Evolutionary conservation across 2,888 invertebrate genomes (phyloP), one percentile per base, ranked within the genome.

Genomic region (Limnephilus marmoratus): DNA sequence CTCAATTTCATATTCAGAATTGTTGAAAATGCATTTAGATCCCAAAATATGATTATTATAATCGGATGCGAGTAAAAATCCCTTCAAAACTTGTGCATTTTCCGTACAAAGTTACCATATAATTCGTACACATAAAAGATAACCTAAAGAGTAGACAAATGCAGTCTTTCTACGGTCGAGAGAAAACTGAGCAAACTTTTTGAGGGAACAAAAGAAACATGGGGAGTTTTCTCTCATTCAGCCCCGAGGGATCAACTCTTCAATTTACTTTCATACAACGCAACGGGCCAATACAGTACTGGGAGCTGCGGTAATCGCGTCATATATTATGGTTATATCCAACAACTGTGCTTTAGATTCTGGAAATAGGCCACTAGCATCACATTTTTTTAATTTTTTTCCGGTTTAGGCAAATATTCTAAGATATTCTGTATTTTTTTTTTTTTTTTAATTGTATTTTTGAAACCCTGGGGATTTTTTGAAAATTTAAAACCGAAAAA

Each of bases 161-260:
- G 85, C 85, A 85, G 85, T 41, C 41, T n/a, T 85, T 85, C 41
- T 41, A 68, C 68, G 68, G 85, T 85, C 24, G 85, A 18, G 85
- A 85, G 37, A 18, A 85, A 41, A 41, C 45, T 41, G 45, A n/a
- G 41, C 85, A 85, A 85, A 85, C 37, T 85, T 68, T 68, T 45
- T 85, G 41, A 41, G 41, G 24, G 24, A 41, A 85, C 85, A 41
- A 85, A 85, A 85, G 85, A 85, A 41, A 41, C 34, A 41, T n/a
- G 45, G n/a, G n/a, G 85, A 82, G 31, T 85, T 41, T 34, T 85
- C 37, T 85, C 31, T 85, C 41, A n/a, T 41, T 34, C 41, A 85
- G 41, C 85, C 41, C 68, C 85, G 34, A 37, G 85, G 85, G 85
- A 85, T 85, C 41, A 85, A 85, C 85, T 85, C 41, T 41, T 85